Conservation (phyloP, 2,113 vertebrate species). For the Anhinga anhinga region DNA sequence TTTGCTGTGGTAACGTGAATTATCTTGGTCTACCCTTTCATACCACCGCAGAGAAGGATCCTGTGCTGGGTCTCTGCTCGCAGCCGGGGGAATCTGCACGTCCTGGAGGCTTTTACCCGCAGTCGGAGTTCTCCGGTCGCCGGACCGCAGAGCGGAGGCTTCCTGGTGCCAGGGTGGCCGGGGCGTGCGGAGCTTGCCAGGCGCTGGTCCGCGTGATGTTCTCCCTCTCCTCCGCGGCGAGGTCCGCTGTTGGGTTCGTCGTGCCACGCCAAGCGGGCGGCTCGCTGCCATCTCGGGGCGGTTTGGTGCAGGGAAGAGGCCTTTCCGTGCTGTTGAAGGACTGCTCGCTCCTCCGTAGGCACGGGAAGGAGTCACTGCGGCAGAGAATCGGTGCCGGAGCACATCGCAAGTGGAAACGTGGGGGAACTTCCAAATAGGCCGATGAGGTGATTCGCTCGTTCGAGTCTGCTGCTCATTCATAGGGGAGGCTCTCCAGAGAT, state of each 20-base stretch:
- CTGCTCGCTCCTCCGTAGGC: neutral
- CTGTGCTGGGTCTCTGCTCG: neutral
- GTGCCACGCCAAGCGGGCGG: too few relatives aligned
- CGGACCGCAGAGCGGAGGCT: neutral
- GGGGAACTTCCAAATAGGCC: neutral
- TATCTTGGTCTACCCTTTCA: neutral
- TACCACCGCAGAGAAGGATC: neutral
- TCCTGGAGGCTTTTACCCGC: neutral
- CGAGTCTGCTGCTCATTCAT: neutral
- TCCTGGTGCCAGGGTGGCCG: neutral
- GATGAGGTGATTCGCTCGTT: too few relatives aligned
- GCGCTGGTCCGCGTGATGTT: rapidly evolving
- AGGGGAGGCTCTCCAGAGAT: neutral
- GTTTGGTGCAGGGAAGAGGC: neutral
- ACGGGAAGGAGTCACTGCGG: neutral
- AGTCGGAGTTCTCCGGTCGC: neutral
- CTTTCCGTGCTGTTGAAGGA: neutral
- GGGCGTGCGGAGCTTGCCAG: neutral
- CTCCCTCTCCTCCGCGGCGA: too few relatives aligned
- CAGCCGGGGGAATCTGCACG: neutral
- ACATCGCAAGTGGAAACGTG: neutral
- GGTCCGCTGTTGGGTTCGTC: neutral
- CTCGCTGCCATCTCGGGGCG: neutral
- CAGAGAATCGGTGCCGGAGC: neutral
- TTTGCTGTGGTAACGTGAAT: neutral